Conservation (phyloP, 2,113 vertebrate species). For the Tricholaema leucomelas region DNA sequence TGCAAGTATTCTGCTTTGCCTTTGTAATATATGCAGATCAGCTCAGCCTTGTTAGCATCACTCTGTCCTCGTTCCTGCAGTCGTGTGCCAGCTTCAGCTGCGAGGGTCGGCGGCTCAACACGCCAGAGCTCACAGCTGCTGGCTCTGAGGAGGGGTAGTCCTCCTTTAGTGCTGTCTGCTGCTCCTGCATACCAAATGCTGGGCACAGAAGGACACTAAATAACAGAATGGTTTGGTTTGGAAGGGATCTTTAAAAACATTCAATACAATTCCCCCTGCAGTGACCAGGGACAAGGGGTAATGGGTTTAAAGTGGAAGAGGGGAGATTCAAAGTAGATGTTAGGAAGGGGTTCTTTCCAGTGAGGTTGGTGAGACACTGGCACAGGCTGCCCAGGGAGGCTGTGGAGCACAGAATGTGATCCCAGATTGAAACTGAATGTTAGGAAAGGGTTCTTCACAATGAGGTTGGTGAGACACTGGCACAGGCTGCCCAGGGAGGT, state of each 20-base stretch:
- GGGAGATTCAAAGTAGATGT: no score
- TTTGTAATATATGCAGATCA: constrained; percentile 27
- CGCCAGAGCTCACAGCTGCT: constrained; percentile 55
- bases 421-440: no score
- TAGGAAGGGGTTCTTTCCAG: no score
- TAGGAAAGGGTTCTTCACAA: no score
- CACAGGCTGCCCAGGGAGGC: no score
- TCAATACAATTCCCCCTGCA: no score
- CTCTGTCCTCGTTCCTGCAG: not conserved
- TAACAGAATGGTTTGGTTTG: not conserved
- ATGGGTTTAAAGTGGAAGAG: no score
- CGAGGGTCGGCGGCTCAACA: constrained; percentile 1
- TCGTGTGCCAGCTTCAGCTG: constrained; percentile 50
- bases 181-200: not conserved
- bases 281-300: no score
- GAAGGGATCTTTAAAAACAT: not conserved
- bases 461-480: no score
- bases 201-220: not conserved
- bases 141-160: not conserved
- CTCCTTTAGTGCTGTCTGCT: not conserved
- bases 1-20: not conserved
- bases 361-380: no score
- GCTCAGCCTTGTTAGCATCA: constrained; percentile 15
- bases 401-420: no score
- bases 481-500: no score